Base-by-base conservation (phyloP, 2,797 vertebrate genomes). In the Sebastes trivittatus region DNA sequence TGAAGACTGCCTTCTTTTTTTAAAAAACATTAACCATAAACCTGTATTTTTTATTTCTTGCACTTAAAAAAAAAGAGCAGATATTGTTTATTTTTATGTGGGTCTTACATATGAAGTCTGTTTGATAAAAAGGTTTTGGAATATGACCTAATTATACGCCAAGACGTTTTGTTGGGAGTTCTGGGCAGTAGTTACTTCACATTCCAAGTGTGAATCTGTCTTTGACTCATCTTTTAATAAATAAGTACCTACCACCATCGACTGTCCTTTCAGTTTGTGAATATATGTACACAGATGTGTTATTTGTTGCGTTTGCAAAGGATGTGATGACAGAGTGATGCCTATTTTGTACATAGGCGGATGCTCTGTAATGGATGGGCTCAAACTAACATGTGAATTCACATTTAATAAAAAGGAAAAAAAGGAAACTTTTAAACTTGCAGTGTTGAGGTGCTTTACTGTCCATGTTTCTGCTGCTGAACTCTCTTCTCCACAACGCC, bases 141-240 rank as follows among this genome's bases (percentile, higher is more conserved):
- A 95, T 96, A 94, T 95, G 95, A 95, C 93, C 82, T 94, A 93
- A 94, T 92, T 95, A 92, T 93, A 95, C 91, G 94, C 94, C 94
- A 76, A 93, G 92, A 92, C 91, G n/a, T 91, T 92, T 93, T 93
- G 86, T 91, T 90, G 85, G 89, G 91, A 94, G 92, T 92, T 94
- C 89, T 94, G 86, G 95, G 93, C 94, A 95, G 93, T 94, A 94
- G 93, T 95, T 94, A 94, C 87, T 94, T 96, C 95, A 95, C 95
- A 96, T 96, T 96, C 95, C 95, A 94, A 94, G 95, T 96, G 95
- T 95, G 95, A 95, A 96, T 89, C 92, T 95, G 91, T 95, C 93
- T 96, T 94, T 94, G 96, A 96, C 94, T 95, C 94, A 95, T 95
- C 94, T 96, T 95, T 96, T 95, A 96, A 96, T 96, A 96, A 96